phyloP scores from a whole-genome alignment of 2,797 vertebrate species.

The Ammospiza maritima region DNA sequence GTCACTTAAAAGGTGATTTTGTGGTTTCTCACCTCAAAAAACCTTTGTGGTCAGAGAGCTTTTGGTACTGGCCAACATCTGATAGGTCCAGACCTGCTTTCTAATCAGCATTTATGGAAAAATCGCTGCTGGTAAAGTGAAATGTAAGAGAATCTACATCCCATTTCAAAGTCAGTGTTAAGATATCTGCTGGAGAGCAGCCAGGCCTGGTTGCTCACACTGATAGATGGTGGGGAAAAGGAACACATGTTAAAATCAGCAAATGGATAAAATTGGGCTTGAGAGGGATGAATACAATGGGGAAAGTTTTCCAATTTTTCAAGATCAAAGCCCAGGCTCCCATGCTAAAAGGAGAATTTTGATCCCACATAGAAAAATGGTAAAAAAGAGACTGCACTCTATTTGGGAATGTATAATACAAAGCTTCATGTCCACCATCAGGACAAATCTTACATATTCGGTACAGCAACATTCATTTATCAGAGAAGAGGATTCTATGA shows the following conservation, averaged over 20 bases:
- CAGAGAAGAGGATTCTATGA: neutral
- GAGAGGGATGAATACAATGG: neutral
- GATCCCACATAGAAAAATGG: neutral
- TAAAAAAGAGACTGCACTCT: neutral
- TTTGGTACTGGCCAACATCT: neutral
- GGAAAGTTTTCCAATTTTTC: neutral
- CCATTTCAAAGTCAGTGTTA: neutral
- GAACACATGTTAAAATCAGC: neutral
- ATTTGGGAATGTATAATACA: neutral
- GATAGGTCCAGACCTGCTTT: no score
- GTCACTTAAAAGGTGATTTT: neutral
- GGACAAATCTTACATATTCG: neutral
- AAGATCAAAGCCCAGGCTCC: neutral
- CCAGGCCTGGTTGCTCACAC: neutral
- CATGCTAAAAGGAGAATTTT: neutral
- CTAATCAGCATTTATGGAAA: neutral
- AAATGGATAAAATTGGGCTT: neutral
- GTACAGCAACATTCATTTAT: neutral
- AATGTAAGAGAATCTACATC: neutral
- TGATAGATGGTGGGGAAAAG: neutral
- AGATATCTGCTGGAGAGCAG: conserved; percentile 8
- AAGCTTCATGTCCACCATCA: neutral
- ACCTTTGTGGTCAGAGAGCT: neutral
- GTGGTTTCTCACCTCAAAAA: neutral
- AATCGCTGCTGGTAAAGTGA: neutral